Evolutionary conservation across 2,888 invertebrate species (phyloP), one percentile per base, ranked within the genome.

Genomic region (Epinotia demarniana): DNA sequence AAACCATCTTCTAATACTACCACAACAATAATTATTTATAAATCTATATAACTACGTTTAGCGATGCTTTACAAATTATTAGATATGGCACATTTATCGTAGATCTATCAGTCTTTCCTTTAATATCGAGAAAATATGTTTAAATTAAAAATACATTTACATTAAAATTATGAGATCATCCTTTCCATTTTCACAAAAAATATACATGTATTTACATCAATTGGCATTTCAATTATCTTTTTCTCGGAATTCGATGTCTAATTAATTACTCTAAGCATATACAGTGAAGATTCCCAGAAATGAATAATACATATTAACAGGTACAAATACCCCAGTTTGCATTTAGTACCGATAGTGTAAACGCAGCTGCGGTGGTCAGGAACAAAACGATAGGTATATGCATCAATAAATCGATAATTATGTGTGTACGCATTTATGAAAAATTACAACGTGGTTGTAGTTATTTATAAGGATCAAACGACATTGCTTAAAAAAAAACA

Each of bases 1-100:
- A 53, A 67, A 55, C 27, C 11, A 53, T 53, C 13, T 8, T 66
- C 46, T 62, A 60, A 13, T 72, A 43, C 53, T 18, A 57, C 23
- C 13, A 23, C 39, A 57, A 68, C 57, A 63, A 57, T 3, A 69
- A 70, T 77, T 78, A 78, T 72, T 78, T 18, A 62, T 74, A 46
- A 33, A 75, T 63, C 62, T 77, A 60, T 39, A 13, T 49, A 49
- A 58, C 69, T 74, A 77, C 39, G 57, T 73, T 78, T 72, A 76
- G 62, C 72, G 77, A 66, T 71, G 69, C 67, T 76, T 77, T 75
- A 75, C 53, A 78, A 27, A 76, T 77, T 75, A 80, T 82, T 84
- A 88, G 89, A 92, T 91, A 92, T 93, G 93, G 93, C 93, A 93
- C 92, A 88, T 89, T 86, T 81, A 87, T 84, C 86, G 85, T 92